phyloP scores from a whole-genome alignment of 2,113 vertebrate species.

The Thymallus thymallus region DNA sequence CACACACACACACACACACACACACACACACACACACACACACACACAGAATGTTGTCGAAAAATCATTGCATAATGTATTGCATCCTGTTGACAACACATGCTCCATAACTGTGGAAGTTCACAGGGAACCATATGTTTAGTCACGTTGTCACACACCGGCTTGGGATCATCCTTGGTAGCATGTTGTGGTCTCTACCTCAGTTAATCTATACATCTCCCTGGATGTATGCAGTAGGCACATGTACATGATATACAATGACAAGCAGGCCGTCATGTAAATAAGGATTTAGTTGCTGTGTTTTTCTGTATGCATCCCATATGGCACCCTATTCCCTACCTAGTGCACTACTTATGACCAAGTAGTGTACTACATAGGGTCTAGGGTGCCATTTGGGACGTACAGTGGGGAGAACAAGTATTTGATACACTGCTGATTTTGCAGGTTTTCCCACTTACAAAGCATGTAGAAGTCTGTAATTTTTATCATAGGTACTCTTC shows the following conservation, averaged over 20 bases:
- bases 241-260: not conserved
- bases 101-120: slow-evolving; percentile 17
- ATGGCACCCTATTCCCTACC: too few species aligned
- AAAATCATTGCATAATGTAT: slow-evolving; percentile 49
- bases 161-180: not conserved
- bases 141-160: not conserved
- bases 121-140: slow-evolving; percentile 22
- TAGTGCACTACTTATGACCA: too few species aligned
- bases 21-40: not conserved
- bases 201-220: not conserved
- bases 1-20: not conserved
- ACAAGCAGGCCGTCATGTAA: not conserved
- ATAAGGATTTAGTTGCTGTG: too few species aligned
- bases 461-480: too few species aligned
- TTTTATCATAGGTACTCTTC: too few species aligned
- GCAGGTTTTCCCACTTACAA: too few species aligned
- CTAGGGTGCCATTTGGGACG: too few species aligned
- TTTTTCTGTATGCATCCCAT: too few species aligned
- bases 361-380: too few species aligned
- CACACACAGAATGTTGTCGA: slow-evolving; percentile 31
- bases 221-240: not conserved
- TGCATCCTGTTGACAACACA: slow-evolving; percentile 20
- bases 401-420: too few species aligned
- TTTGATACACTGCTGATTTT: too few species aligned
- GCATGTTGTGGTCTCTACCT: not conserved